These are phyloP conservation scores for Meleagris gallopavo DNA, from an alignment of 2,113 vertebrate species.

Conservation along the genomic window DNA sequence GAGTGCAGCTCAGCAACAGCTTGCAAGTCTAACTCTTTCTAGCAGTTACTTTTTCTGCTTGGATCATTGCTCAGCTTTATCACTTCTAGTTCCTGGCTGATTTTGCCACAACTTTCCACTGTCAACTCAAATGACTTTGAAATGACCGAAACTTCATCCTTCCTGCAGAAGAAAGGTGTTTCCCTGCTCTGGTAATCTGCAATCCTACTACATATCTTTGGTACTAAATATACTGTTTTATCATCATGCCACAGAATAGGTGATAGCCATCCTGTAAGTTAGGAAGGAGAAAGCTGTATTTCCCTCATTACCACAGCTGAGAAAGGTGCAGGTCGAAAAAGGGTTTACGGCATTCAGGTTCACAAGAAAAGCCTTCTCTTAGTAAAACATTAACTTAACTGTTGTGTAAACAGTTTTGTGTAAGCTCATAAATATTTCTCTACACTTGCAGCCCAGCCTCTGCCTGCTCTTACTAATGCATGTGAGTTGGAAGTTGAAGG, in stretches of 20 bases:
- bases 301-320: neutral
- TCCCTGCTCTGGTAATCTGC: neutral
- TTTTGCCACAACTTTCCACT: neutral
- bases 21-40: neutral
- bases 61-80: neutral
- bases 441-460: neutral
- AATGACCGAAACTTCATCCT: neutral
- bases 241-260: neutral
- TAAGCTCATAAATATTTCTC: neutral
- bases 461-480: neutral
- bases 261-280: neutral
- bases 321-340: neutral
- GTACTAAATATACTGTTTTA: neutral
- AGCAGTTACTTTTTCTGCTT: neutral
- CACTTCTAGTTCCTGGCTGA: neutral
- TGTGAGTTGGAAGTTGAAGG: rapidly evolving
- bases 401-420: constrained; percentile 3
- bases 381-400: constrained; percentile 57
- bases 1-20: neutral
- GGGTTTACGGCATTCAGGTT: neutral
- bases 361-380: neutral
- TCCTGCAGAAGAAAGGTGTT: neutral
- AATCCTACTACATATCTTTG: neutral
- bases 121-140: neutral
- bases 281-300: neutral